A percentile compares a stretch with the other conserved stretches of the same genome.
phyloP scores from a whole-genome alignment of 2,888 invertebrate species.

The Diarsia brunnea region DNA sequence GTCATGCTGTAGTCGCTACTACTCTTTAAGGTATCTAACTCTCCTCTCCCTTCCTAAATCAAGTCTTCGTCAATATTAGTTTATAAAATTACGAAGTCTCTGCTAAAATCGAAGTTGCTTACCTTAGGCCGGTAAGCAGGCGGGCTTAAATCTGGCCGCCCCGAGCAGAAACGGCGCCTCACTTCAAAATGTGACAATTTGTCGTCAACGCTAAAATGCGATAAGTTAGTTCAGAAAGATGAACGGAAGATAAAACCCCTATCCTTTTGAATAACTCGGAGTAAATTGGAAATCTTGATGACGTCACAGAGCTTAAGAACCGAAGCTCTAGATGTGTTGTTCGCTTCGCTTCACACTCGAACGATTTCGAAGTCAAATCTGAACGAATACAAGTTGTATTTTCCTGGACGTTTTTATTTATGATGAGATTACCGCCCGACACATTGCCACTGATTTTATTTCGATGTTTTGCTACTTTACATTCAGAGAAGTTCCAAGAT shows the following conservation, averaged over 20 bases:
- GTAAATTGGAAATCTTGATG: slow-evolving; percentile 76
- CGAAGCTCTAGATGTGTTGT: slow-evolving; percentile 68
- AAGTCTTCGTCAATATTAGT: slow-evolving; percentile 46
- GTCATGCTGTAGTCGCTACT: neutral
- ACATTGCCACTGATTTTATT: slow-evolving; percentile 54
- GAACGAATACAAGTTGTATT: slow-evolving; percentile 57
- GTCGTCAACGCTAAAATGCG: slow-evolving; percentile 62
- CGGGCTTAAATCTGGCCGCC: slow-evolving; percentile 35
- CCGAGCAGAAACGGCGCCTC: slow-evolving; percentile 15
- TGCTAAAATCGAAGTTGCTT: slow-evolving; percentile 40
- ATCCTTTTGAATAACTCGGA: slow-evolving; percentile 71
- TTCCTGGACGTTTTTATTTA: slow-evolving; percentile 60
- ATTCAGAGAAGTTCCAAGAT: slow-evolving; percentile 37
- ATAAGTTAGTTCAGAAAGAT: slow-evolving; percentile 71
- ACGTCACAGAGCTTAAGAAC: slow-evolving; percentile 71
- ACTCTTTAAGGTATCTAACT: neutral
- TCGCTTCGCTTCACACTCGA: slow-evolving; percentile 67
- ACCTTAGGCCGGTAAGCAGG: slow-evolving; percentile 42
- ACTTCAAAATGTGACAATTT: slow-evolving; percentile 59
- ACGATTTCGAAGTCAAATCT: slow-evolving; percentile 66
- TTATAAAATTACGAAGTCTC: slow-evolving; percentile 40
- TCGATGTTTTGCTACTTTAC: slow-evolving; percentile 43
- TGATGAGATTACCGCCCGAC: slow-evolving; percentile 50
- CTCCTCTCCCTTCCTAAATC: slow-evolving; percentile 8
- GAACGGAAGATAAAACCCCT: slow-evolving; percentile 72